These are phyloP conservation scores for Triops longicaudatus DNA, from an alignment of 1,140 invertebrate genomes.

Conservation along the genomic window DNA sequence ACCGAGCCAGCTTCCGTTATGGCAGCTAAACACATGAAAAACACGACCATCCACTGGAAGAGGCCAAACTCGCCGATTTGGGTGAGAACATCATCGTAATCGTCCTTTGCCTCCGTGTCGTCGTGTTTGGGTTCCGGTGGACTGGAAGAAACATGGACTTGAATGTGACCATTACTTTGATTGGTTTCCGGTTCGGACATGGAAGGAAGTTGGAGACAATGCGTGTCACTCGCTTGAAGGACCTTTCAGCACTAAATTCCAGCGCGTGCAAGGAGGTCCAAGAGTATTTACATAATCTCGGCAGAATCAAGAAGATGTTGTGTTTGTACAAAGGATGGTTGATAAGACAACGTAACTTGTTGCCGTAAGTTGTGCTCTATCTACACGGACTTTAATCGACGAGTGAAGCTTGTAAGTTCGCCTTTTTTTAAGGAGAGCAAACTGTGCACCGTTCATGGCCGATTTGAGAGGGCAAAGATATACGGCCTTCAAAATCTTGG, in stretches of 20 bases:
- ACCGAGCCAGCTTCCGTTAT: constrained; percentile 3
- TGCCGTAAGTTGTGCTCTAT: too few relatives aligned
- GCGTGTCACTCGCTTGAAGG: neutral
- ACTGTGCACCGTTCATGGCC: too few relatives aligned
- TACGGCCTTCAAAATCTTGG: too few relatives aligned
- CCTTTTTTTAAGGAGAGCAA: too few relatives aligned
- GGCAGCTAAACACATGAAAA: constrained; percentile 19
- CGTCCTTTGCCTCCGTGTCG: neutral
- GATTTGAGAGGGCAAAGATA: too few relatives aligned
- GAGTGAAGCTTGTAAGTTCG: too few relatives aligned
- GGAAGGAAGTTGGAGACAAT: neutral
- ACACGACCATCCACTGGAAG: constrained; percentile 10
- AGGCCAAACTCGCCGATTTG: constrained; percentile 15
- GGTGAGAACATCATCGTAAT: constrained; percentile 20
- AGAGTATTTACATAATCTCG: too few relatives aligned
- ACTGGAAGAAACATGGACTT: neutral
- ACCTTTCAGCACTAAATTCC: neutral
- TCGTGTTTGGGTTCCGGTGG: neutral
- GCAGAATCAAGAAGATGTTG: too few relatives aligned
- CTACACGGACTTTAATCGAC: too few relatives aligned
- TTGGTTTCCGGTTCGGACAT: neutral
- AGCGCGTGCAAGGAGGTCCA: neutral
- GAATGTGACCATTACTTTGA: neutral
- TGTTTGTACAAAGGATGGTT: too few relatives aligned
- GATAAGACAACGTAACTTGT: too few relatives aligned